Evolutionary conservation across 2,888 invertebrate species (phyloP), one percentile per base, ranked within the genome.

Genomic region (Lordiphosa fenestrarum): DNA sequence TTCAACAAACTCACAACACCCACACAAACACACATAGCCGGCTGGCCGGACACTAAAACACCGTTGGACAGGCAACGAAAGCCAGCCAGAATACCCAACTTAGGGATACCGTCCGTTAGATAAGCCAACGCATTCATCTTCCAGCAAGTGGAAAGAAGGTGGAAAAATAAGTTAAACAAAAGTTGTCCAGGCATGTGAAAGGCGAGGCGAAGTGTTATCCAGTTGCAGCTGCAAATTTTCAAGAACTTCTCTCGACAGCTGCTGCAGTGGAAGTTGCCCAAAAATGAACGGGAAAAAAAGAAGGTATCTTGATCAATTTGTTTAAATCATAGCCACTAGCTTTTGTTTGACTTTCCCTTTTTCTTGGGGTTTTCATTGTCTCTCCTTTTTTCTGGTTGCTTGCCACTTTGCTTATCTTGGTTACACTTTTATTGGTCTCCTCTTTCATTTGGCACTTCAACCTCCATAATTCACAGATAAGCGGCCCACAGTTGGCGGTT

Each of bases 81-180:
- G 59, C 59, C 58, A 59, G 53, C 44, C 60, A 53, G 55, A 54
- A 66, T 30, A 50, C 55, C 37, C 51, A 71, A 63, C 53, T 30
- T 55, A 57, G 56, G 46, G 23, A 37, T 12, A 58, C 65, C 69
- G 71, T 69, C 76, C 81, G 46, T 37, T 48, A 69, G 86, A 84
- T 84, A 86, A 84, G 81, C 78, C 66, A 76, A 76, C 63, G 81
- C 84, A 84, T 84, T 86, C 73, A 85, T 84, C 84, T 85, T 76
- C 60, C 69, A 64, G 13, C 36, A 15, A n/a, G 41, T 37, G 36
- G 21, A 10, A 12, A 9, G 40, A 38, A 37, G 44, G 21, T 13
- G 9, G 35, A 39, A 30, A 25, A 25, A 23, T 60, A 68, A 68
- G 66, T 63, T 51, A 61, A 61, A 69, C 59, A 66, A 66, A 74